Conservation (phyloP, 2,113 vertebrate genomes). For the Ceyx margarethae region DNA sequence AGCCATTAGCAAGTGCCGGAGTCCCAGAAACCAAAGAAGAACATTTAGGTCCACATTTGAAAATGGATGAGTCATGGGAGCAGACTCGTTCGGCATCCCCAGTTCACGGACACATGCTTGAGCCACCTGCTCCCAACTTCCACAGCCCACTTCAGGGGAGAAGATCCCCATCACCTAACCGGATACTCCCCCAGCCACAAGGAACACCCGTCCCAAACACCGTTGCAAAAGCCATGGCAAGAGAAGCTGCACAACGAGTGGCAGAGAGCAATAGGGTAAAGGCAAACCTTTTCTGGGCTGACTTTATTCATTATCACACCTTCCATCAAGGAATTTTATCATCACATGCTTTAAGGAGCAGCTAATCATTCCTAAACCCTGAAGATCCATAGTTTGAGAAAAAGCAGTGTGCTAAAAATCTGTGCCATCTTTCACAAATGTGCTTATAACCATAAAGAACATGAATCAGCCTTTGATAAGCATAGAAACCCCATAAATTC, state of each 20-base stretch:
- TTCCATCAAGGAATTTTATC: background rate
- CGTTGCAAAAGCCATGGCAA: conserved; percentile 94
- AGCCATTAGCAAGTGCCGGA: conserved; percentile 91
- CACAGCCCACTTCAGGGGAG: conserved; percentile 65
- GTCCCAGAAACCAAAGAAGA: conserved; percentile 95
- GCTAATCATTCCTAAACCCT: background rate
- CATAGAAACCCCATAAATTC: background rate
- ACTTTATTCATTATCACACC: accelerated
- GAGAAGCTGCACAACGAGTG: conserved; percentile 91
- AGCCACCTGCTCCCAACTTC: conserved; percentile 78
- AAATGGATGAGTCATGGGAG: conserved; percentile 85
- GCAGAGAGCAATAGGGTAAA: conserved; percentile 87
- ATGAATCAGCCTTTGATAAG: background rate
- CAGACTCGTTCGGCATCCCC: conserved; percentile 77
- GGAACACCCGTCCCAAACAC: conserved; percentile 88
- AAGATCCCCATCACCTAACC: conserved; percentile 90
- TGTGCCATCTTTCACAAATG: background rate
- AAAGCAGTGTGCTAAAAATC: background rate
- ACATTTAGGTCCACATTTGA: conserved; percentile 72
- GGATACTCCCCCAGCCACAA: conserved; percentile 96
- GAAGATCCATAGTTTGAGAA: background rate
- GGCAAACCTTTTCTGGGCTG: background rate
- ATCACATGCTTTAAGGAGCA: background rate
- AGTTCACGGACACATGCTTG: conserved; percentile 76
- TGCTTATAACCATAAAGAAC: background rate